phyloP scores from a whole-genome alignment of 23 tunicate genomes.

The Corella eumyota region DNA sequence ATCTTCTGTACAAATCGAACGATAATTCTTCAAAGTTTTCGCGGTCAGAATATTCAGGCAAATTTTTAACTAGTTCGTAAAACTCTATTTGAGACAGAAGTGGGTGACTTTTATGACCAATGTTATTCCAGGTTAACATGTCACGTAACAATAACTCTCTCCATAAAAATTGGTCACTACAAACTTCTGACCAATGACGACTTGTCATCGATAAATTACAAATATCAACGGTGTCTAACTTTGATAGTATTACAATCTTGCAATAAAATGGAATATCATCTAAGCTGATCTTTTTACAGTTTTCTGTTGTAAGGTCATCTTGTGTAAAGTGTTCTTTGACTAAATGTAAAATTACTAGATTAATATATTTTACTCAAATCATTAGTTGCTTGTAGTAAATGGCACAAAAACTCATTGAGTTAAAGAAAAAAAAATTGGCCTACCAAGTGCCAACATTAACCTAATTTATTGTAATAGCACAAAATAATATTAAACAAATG shows the following conservation, averaged over 20 bases:
- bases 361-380: too few species aligned
- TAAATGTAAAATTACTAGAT: too few species aligned
- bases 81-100: slow-evolving; percentile 15
- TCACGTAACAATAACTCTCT: slow-evolving; percentile 72
- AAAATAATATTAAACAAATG: too few species aligned
- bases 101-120: slow-evolving; percentile 75
- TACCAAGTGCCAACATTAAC: too few species aligned
- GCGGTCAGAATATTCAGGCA: not conserved
- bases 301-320: too few species aligned
- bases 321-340: too few species aligned
- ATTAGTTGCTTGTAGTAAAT: too few species aligned
- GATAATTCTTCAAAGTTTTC: not conserved
- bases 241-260: slow-evolving; percentile 67
- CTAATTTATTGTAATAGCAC: too few species aligned
- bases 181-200: slow-evolving; percentile 62
- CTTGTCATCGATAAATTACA: slow-evolving; percentile 55
- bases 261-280: slow-evolving; percentile 77
- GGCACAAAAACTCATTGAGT: too few species aligned
- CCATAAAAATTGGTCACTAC: slow-evolving; percentile 82
- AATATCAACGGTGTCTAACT: slow-evolving; percentile 60
- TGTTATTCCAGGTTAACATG: slow-evolving; percentile 55
- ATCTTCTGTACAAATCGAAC: slow-evolving; percentile 15
- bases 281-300: not conserved
- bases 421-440: too few species aligned
- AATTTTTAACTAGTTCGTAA: not conserved